Evolutionary conservation across 2,113 vertebrate species (phyloP).

Genomic region (Hypanus sabinus): DNA sequence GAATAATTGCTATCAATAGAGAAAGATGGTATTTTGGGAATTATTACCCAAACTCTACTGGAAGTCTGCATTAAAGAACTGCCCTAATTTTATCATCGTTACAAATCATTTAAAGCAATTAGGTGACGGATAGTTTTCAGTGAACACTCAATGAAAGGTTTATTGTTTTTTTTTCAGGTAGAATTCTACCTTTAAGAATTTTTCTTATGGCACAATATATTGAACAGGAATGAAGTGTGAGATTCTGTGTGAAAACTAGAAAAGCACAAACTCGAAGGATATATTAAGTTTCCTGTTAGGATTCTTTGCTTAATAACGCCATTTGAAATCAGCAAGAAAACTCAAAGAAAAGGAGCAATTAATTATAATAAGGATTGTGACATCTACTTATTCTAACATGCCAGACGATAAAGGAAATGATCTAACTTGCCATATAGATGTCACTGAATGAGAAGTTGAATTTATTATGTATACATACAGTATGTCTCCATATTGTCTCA

Average conservation of each 20-base stretch:
- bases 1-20: not conserved
- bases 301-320: not conserved
- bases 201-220: not conserved
- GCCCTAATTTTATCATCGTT: too few species aligned
- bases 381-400: not conserved
- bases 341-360: not conserved
- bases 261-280: too few species aligned
- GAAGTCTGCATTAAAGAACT: not conserved
- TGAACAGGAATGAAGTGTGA: not conserved
- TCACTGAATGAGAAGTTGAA: not conserved
- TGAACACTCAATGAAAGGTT: not conserved
- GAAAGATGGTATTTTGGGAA: not conserved
- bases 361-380: not conserved
- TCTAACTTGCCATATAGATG: not conserved
- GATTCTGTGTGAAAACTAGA: not conserved
- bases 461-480: not conserved
- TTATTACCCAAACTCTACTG: not conserved
- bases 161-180: not conserved
- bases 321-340: not conserved
- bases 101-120: not conserved
- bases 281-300: not conserved
- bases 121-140: not conserved
- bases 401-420: not conserved
- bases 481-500: not conserved
- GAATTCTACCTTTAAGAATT: not conserved